Conservation (phyloP, 2,113 vertebrate genomes). For the Polypterus bichir region DNA sequence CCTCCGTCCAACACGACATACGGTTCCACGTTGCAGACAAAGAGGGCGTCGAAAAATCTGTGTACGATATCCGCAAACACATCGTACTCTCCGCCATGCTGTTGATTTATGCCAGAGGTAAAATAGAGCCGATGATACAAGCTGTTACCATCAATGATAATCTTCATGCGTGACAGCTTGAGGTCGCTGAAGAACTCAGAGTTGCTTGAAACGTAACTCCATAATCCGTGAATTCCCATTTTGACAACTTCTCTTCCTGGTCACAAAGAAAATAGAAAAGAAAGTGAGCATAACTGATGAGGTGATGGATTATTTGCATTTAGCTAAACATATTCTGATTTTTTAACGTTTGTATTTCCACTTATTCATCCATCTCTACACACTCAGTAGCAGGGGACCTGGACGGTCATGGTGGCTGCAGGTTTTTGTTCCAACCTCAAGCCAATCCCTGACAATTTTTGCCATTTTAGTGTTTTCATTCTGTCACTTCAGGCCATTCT, state of each 20-base stretch:
- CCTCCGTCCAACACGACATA: slow-evolving; percentile 83
- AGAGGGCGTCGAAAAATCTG: slow-evolving; percentile 61
- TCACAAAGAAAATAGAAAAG: too few relatives aligned
- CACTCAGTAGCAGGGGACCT: too few relatives aligned
- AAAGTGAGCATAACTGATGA: too few relatives aligned
- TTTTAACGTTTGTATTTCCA: too few relatives aligned
- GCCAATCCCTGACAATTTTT: too few relatives aligned
- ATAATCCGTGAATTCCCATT: slow-evolving; percentile 80
- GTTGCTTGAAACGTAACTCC: slow-evolving; percentile 63
- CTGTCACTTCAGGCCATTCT: too few relatives aligned
- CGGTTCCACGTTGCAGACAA: slow-evolving; percentile 56
- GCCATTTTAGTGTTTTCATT: too few relatives aligned
- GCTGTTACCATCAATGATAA: slow-evolving; percentile 79
- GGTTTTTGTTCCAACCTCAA: too few relatives aligned
- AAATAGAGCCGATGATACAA: slow-evolving; percentile 73
- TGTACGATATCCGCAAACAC: slow-evolving; percentile 42
- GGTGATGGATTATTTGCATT: too few relatives aligned
- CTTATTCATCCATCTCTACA: too few relatives aligned
- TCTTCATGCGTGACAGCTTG: slow-evolving; percentile 57
- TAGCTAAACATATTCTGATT: too few relatives aligned
- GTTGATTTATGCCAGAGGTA: slow-evolving; percentile 51
- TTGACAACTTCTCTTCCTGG: not conserved
- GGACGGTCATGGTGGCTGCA: too few relatives aligned
- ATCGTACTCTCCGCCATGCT: slow-evolving; percentile 77
- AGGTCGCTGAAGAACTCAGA: slow-evolving; percentile 57